Conservation (phyloP, 2,888 invertebrate species). For the Euproctis similis region DNA sequence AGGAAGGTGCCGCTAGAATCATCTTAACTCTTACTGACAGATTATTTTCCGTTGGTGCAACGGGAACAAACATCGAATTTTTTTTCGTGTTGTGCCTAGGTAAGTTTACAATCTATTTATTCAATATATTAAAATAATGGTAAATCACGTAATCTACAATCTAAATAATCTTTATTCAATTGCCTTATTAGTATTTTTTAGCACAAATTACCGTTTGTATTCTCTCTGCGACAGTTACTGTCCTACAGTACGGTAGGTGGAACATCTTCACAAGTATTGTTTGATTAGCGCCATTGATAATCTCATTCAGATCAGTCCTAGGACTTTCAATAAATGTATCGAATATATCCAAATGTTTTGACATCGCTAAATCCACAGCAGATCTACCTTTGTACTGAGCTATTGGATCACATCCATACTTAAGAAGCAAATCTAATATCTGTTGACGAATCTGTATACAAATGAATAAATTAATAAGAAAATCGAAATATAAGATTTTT, state of each 20-base stretch:
- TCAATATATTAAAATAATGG: too few relatives aligned
- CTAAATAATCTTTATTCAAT: too few relatives aligned
- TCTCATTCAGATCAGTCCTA: conserved; percentile 41
- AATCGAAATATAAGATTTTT: too few relatives aligned
- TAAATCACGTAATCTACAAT: too few relatives aligned
- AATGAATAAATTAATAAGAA: too few relatives aligned
- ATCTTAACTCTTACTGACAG: too few relatives aligned
- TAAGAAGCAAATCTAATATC: conserved; percentile 42
- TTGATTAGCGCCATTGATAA: conserved; percentile 48
- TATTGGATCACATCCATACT: conserved; percentile 39
- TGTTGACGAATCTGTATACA: conserved; percentile 38
- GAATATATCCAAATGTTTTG: conserved; percentile 32
- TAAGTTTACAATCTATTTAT: too few relatives aligned
- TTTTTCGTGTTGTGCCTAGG: too few relatives aligned
- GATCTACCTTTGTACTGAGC: conserved; percentile 44
- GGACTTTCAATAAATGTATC: conserved; percentile 45
- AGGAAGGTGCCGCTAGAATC: too few relatives aligned
- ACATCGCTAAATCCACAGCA: conserved; percentile 43
- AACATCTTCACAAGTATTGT: conserved; percentile 54
- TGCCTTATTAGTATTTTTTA: too few relatives aligned
- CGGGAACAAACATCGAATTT: too few relatives aligned
- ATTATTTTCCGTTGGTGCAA: too few relatives aligned
- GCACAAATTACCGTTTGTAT: conserved; percentile 42
- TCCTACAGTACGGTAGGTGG: conserved; percentile 36
- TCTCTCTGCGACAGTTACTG: conserved; percentile 28